Evolutionary conservation across 1,140 invertebrate genomes (phyloP), one percentile per base, ranked within the genome.

Genomic region (Yoshiicerus persimilis): DNA sequence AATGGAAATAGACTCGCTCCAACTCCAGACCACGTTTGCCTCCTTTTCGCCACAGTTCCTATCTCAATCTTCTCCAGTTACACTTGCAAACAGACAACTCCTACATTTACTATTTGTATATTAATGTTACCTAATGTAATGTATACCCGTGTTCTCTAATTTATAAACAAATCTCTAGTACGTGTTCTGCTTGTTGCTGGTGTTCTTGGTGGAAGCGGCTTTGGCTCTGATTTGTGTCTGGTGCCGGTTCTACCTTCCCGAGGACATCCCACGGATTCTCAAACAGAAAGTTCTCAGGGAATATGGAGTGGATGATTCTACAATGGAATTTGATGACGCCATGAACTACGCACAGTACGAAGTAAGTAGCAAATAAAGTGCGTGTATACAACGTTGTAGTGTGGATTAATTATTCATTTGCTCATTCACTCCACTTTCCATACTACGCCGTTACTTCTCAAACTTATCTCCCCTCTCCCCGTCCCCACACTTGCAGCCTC

Each of bases 331-430:
- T 93, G 94, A 86, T 94, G 91, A 93, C 5, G 94, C 93, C 86
- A 91, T 94, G 34, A 93, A 94, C 91, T 93, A 93, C 86, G 92
- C 93, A 47, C 94, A 94, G 89, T 93, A 93, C 80, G 93, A 94
- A 91, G 93, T 94, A 91, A 90, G 85, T 86, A 64, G 9, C 62
- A 4, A 16, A 30, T 27, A 23, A 36, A 39, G 32, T 36, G 13
- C 20, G 41, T 47, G 30, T 56, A 25, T 25, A 83, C n/a, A 36
- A 23, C 3, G 34, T 32, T 30, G n/a, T 20, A 25, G 36, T 10
- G 0, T 34, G 32, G 39, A 84, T 62, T 47, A 84, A 47, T 41
- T 84, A 47, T 84, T 38, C 25, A 56, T 84, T 47, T 47, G 27
- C 83, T 47, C 39, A 34, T 75, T 84, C 83, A 16, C 27, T 39